A percentile compares a stretch with the other conserved stretches of the same genome.
Evolutionary conservation across 1,140 invertebrate species (phyloP).

Genomic region (Heterodera schachtii): DNA sequence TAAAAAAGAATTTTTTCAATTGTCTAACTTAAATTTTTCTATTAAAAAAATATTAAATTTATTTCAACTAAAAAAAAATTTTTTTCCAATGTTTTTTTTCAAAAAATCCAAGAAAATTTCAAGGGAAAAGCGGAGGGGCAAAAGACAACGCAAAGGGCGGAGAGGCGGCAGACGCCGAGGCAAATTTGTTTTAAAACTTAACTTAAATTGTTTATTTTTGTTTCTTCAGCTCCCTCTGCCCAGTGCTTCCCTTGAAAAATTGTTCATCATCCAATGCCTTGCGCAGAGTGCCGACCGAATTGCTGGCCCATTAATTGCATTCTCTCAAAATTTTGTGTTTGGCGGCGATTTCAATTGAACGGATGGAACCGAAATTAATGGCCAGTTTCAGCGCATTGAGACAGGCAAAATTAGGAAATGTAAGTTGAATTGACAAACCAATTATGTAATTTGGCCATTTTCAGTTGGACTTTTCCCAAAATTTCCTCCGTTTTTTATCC

Average conservation of each 20-base stretch:
- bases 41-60: too few relatives aligned
- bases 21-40: too few relatives aligned
- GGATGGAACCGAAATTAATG: too few relatives aligned
- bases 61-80: too few relatives aligned
- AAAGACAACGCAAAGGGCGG: too few relatives aligned
- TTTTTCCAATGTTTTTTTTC: too few relatives aligned
- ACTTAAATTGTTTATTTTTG: neutral
- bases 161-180: too few relatives aligned
- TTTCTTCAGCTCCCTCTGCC: neutral
- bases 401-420: conserved; percentile 39
- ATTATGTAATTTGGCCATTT: conserved; percentile 23
- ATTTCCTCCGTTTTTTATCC: conserved; percentile 43
- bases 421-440: neutral
- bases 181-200: neutral
- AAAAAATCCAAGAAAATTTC: too few relatives aligned
- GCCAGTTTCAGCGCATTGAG: conserved; percentile 38
- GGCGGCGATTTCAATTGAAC: too few relatives aligned
- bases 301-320: conserved; percentile 6
- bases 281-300: conserved; percentile 23
- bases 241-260: conserved; percentile 8
- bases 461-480: conserved; percentile 58
- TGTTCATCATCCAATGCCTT: conserved; percentile 48
- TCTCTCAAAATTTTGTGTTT: conserved; percentile 36
- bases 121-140: neutral
- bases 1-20: too few relatives aligned